Base-by-base conservation (phyloP, 2,888 invertebrate species). In the Sarcophaga rosellei region DNA sequence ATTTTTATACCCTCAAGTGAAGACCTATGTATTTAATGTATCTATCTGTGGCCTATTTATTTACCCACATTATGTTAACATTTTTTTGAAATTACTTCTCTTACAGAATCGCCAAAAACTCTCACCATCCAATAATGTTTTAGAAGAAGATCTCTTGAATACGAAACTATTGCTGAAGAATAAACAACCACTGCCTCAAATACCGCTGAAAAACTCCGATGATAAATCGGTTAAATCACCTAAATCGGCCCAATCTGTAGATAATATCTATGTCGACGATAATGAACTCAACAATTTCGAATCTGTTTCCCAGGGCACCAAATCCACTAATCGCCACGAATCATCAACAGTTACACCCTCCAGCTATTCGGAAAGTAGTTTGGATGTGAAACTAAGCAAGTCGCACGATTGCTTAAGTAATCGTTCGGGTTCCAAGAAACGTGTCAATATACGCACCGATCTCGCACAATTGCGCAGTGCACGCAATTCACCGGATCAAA, bases 361-460 rank as follows among this genome's bases (percentile, higher is more conserved):
- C 85, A 93, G 93, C 83, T 92, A 92, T 88, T 93, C 92, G 61
- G 93, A 93, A 59, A 93, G 93, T 87, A 93, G 92, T 88, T 88
- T 93, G 77, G 93, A 93, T 89, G 91, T 92, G 1, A 93, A 93
- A 78, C 84, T 93, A 12, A 92, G 91, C 79, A 93, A 93, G 85
- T 93, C 93, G 0, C 92, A 93, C 68, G 93, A 93, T 83, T 93
- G 93, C 69, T 94, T 95, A 6, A 94, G 94, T 81, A 92, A 91
- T 88, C 90, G 92, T 17, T 91, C 92, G 92, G 95, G 87, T 91
- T 95, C 92, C 0, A 95, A 95, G 93, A 95, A 95, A 89, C 93
- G 95, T 87, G 95, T 95, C 0, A 95, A 95, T 88, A 95, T 95
- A 90, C 94, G 94, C n/a, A 94, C 95, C 20, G 94, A 95, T 63